Evolutionary conservation across 2,113 vertebrate species (phyloP).

Genomic region (Myxocyprinus asiaticus): DNA sequence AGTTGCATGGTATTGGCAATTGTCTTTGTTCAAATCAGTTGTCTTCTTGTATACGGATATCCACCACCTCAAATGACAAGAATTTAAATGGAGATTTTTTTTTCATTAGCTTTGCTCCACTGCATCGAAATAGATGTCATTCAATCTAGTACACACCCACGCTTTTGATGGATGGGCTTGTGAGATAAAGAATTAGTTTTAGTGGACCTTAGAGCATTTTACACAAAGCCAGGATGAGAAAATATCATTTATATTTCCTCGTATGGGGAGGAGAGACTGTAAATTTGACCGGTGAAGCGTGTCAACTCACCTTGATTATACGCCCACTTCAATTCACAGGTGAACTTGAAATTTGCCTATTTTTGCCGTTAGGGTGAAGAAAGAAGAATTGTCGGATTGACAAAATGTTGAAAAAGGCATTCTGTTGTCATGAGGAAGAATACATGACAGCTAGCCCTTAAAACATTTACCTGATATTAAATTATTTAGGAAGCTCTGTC

Average conservation of each 20-base stretch:
- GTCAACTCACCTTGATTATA: constrained; percentile 42
- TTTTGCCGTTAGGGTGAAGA: neutral
- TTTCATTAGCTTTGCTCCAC: constrained; percentile 44
- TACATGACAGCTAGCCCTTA: constrained; percentile 50
- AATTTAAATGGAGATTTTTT: constrained; percentile 34
- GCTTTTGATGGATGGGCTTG: constrained; percentile 38
- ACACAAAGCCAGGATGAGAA: neutral
- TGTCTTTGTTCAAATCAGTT: constrained; percentile 4
- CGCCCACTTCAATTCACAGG: constrained; percentile 25
- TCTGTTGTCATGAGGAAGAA: constrained; percentile 37
- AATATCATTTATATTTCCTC: constrained; percentile 26
- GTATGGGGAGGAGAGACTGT: constrained; percentile 1
- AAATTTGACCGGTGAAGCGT: constrained; percentile 33
- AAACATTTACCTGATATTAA: constrained; percentile 57
- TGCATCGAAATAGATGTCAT: constrained; percentile 39
- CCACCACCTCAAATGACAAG: constrained; percentile 28
- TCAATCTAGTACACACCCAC: constrained; percentile 14
- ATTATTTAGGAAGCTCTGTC: constrained; percentile 54
- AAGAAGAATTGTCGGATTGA: neutral
- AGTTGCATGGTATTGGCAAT: neutral
- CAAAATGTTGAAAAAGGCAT: constrained; percentile 50
- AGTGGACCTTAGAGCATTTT: constrained; percentile 24
- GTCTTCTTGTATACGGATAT: constrained; percentile 7
- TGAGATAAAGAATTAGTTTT: constrained; percentile 42
- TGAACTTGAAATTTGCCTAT: constrained; percentile 18